Evolutionary conservation across 2,888 invertebrate genomes (phyloP).

Genomic region (Tupiocoris notatus): DNA sequence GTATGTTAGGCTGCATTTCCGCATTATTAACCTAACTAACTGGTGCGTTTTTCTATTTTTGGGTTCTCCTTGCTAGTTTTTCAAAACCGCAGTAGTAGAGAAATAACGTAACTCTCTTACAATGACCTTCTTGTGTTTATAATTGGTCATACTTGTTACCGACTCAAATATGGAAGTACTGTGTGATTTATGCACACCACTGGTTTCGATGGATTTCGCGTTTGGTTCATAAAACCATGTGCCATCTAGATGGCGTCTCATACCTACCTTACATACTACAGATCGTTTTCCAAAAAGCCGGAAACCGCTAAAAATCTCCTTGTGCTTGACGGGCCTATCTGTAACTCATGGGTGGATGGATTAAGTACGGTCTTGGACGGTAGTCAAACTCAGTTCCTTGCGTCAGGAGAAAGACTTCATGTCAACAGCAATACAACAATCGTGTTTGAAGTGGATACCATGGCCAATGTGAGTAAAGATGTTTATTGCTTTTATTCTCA

Average conservation of each 20-base stretch:
- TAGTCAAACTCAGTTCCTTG: constrained; percentile 81
- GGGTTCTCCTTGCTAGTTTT: too few relatives aligned
- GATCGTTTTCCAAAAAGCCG: constrained; percentile 72
- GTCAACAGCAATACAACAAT: constrained; percentile 79
- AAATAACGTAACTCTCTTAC: too few relatives aligned
- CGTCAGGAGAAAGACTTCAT: constrained; percentile 83
- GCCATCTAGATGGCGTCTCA: too few relatives aligned
- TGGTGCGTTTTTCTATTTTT: too few relatives aligned
- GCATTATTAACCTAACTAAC: too few relatives aligned
- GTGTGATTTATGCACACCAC: too few relatives aligned
- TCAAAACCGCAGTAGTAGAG: too few relatives aligned
- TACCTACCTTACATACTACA: too few relatives aligned
- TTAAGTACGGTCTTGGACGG: constrained; percentile 87
- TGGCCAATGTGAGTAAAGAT: constrained; percentile 60
- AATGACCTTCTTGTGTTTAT: not conserved
- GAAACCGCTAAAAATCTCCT: constrained; percentile 57
- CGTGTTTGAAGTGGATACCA: constrained; percentile 85
- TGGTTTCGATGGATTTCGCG: not conserved
- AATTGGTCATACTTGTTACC: too few relatives aligned
- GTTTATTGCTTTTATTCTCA: too few relatives aligned
- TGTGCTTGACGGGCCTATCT: constrained; percentile 87
- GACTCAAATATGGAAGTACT: too few relatives aligned
- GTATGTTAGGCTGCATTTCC: too few relatives aligned
- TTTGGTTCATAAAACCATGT: not conserved
- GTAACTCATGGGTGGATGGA: constrained; percentile 88